Conservation (phyloP, 2,888 invertebrate genomes). For the Eupithecia inturbata region DNA sequence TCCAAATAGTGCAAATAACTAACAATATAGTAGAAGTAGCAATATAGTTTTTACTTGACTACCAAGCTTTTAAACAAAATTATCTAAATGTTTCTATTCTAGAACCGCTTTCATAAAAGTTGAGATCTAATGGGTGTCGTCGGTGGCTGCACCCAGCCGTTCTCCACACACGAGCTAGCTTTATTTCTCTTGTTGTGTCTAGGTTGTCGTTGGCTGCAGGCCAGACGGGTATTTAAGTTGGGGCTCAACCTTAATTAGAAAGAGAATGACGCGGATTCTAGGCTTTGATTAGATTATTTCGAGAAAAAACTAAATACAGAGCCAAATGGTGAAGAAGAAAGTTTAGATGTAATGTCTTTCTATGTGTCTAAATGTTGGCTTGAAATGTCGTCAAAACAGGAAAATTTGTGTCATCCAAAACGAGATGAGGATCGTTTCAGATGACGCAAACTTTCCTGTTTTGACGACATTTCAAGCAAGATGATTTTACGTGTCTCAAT, state of each 20-base stretch:
- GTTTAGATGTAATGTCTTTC: not conserved
- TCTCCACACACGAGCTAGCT: conserved; percentile 30
- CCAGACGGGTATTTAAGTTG: conserved; percentile 18
- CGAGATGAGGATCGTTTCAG: too few species aligned
- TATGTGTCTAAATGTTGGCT: not conserved
- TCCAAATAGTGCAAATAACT: not conserved
- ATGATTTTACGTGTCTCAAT: not conserved
- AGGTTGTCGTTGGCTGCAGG: conserved; percentile 36
- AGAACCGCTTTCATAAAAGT: not conserved
- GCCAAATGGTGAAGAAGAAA: not conserved
- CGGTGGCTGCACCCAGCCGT: not conserved
- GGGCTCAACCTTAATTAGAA: conserved; percentile 26
- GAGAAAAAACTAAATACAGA: not conserved
- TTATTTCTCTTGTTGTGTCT: conserved; percentile 72
- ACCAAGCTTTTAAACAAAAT: not conserved
- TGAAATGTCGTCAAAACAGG: not conserved
- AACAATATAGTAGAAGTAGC: too few species aligned
- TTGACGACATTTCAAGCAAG: too few species aligned
- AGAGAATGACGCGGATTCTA: conserved; percentile 8
- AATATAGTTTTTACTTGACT: not conserved
- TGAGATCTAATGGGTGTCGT: not conserved
- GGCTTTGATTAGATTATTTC: conserved; percentile 12
- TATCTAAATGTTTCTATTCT: not conserved
- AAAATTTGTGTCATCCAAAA: not conserved
- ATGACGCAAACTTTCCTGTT: too few species aligned